Evolutionary conservation across 2,797 vertebrate genomes (phyloP), one percentile per base, ranked within the genome.

Genomic region (Sciurus carolinensis): DNA sequence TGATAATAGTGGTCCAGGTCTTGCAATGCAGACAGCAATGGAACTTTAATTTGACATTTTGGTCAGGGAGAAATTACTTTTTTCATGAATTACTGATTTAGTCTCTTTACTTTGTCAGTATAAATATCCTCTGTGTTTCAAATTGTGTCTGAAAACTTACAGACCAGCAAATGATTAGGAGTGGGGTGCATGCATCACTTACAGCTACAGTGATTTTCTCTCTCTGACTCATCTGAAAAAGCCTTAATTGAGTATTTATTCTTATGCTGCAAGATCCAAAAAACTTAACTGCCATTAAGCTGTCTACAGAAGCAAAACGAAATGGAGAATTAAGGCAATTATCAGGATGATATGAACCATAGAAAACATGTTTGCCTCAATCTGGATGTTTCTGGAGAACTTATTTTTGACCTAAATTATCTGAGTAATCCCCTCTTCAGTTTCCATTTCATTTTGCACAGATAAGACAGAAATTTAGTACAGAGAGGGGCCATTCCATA

Each of bases 281-380:
- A 96, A 97, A 87, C 91, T 96, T 94, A 97, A 94, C 94, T 94
- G 44, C 84, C 97, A 94, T 97, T 96, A 97, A 97, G 95, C 93
- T 97, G 96, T 96, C 97, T 95, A 97, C 59, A 88, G 95, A 97
- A 97, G 94, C 96, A 97, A 97, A 96, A 94, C 9, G 12, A 97
- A 96, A 96, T 97, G 93, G 97, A 95, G 97, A 97, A 97, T 97
- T 93, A 97, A 96, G 93, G 96, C 94, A 98, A 97, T 98, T 97
- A 97, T 97, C 96, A 96, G 93, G 73, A 94, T 96, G 96, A 97
- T 96, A 77, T 95, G 95, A 97, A 91, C 96, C 97, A 96, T 95
- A 96, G 95, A 97, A 98, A 96, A 96, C 96, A 97, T 97, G 89
- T 97, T 97, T 96, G 80, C 92, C 59, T 97, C 96, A 96, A 92